Base-by-base conservation (phyloP, 2,113 vertebrate species). In the Eonycteris spelaea region DNA sequence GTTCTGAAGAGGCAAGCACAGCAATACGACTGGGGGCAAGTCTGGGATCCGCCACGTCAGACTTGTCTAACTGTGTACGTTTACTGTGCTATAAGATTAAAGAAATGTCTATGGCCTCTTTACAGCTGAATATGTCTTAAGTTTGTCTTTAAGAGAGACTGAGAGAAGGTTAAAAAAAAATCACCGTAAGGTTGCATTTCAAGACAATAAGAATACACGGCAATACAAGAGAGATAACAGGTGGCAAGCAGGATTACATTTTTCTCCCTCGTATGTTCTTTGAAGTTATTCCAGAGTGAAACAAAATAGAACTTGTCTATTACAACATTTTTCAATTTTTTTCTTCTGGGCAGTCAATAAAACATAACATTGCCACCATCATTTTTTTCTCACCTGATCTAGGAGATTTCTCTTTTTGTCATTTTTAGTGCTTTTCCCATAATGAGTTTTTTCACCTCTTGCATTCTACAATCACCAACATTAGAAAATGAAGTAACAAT, bases 71-170 rank as follows among this genome's bases (percentile, higher is more conserved):
- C 48, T 33, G 26, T 77, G 30, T 6, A 19, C 24, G 21, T 33
- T 63, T 21, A 38, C 28, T 67, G 43, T 38, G 9, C 28, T 75
- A 0, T 35, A 77, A 67, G 51, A 88, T 38, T 53, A 86, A 53
- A n/a, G 35, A 45, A 22, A 8, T 75, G 26, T 87, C 73, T 55
- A 43, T 43, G 51, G 68, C 77, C 43, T 28, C 59, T 91, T 96
- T 90, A 79, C 67, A 90, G 24, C 2, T 84, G 59, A 57, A 84
- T 73, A 38, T 38, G 14, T 78, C 70, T 79, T 74, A 59, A 33
- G 2, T 86, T 97, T 95, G 70, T 93, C 74, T 79, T 94, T 40
- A 94, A 77, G 53, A 88, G 67, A 78, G 33, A 78, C 21, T 6
- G 6, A 77, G 57, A 43, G 70, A 77, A 43, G 51, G 9, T 40